Conservation (phyloP, 2,888 invertebrate genomes). For the Drosophila helvetica region DNA sequence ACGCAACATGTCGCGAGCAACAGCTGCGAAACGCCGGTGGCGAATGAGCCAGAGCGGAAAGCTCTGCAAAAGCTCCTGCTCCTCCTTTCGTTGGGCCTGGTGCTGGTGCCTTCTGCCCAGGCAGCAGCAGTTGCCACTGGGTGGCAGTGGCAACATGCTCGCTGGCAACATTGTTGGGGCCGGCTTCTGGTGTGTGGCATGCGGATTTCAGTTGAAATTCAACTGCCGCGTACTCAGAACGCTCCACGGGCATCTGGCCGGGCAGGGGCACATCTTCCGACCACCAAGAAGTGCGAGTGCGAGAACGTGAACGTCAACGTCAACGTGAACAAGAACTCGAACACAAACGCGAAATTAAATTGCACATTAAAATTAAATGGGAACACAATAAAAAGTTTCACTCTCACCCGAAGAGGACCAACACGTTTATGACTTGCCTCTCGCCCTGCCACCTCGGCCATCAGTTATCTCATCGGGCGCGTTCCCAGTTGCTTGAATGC, state of each 20-base stretch:
- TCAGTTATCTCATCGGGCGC: slow-evolving; percentile 36
- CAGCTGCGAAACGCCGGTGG: slow-evolving; percentile 21
- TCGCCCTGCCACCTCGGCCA: not conserved
- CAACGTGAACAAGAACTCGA: not conserved
- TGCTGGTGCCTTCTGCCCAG: not conserved
- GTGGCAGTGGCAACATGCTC: slow-evolving; percentile 28
- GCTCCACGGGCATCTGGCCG: slow-evolving; percentile 48
- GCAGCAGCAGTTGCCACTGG: slow-evolving; percentile 1
- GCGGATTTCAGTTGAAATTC: slow-evolving; percentile 71
- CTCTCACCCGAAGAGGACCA: not conserved
- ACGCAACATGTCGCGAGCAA: slow-evolving; percentile 44
- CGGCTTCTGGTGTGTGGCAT: slow-evolving; percentile 54
- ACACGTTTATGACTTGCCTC: slow-evolving; percentile 23
- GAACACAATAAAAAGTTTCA: slow-evolving; percentile 42
- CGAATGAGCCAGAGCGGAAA: slow-evolving; percentile 13
- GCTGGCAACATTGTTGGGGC: slow-evolving; percentile 59
- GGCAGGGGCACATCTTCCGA: slow-evolving; percentile 7
- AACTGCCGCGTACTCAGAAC: slow-evolving; percentile 71
- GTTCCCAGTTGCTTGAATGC: slow-evolving; percentile 53
- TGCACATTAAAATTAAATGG: slow-evolving; percentile 36
- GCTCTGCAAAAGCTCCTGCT: slow-evolving; percentile 30
- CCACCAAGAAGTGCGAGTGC: slow-evolving; percentile 20
- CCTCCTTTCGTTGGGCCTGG: not conserved
- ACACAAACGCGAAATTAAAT: not conserved
- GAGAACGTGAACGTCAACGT: slow-evolving; percentile 6